Evolutionary conservation across 2,797 vertebrate genomes (phyloP), one percentile per base, ranked within the genome.

Genomic region (Poecilia velifera): DNA sequence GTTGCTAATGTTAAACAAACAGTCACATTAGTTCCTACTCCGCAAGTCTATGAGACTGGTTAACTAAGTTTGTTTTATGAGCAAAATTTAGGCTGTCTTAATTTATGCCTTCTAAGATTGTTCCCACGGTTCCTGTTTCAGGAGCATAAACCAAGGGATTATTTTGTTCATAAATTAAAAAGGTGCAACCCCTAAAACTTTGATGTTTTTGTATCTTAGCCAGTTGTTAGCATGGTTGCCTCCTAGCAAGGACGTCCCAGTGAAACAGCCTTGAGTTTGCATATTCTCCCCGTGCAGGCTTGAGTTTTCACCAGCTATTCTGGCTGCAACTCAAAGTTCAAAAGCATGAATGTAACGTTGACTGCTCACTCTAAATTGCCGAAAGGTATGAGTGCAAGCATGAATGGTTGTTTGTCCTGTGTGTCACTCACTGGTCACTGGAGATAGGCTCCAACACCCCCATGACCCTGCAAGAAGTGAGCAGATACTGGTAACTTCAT

Each of bases 1-100:
- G 46, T 20, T 68, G 46, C 46, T 68, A 74, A 68, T 74, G 62
- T 80, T 74, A 51, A 20, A 73, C 36, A 49, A 73, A 49, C 22
- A 34, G 47, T n/a, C 16, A 45, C 36, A 74, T 39, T 22, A 36
- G 34, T 36, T 72, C 62, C 31, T 31, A n/a, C 49, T 34, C 28
- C 34, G n/a, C 51, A 59, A 39, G 53, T 62, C 18, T 34, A 20
- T 47, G 62, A 20, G 39, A 71, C 3, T 12, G 16, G 34, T 59
- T 49, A 16, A 51, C 34, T 68, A 34, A 25, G 25, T 66, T 22
- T 41, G 46, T 43, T 53, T 53, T 53, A 72, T 53, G 13, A 28
- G 59, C n/a, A 43, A 71, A 74, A 55, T 57, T 14, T n/a, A 51
- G 7, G 3, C 22, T 28, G 14, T n/a, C 43, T 62, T 53, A 28